These are phyloP conservation scores for Melanocharis versteri DNA, from an alignment of 2,113 vertebrate genomes.

Conservation along the genomic window DNA sequence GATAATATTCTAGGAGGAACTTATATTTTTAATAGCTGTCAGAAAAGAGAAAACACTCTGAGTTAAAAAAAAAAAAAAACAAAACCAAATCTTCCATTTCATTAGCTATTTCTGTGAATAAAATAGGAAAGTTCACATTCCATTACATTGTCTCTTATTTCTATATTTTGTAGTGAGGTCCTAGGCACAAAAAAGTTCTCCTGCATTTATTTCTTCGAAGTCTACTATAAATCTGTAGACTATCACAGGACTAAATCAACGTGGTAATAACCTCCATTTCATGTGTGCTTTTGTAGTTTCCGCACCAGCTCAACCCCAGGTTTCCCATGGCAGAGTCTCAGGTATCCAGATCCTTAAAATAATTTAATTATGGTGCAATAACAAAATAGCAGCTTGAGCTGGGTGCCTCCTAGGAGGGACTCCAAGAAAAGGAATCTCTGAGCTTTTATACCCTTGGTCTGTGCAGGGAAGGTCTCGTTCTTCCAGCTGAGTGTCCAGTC, in stretches of 20 bases:
- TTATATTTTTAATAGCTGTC: background rate
- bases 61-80: background rate
- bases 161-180: background rate
- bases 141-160: background rate
- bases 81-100: background rate
- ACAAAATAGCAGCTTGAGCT: background rate
- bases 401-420: background rate
- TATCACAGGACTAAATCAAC: background rate
- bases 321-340: background rate
- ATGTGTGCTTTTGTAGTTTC: background rate
- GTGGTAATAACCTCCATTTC: background rate
- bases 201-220: background rate
- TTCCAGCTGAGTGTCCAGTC: background rate
- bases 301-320: too few species aligned
- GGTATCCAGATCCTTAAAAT: background rate
- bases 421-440: background rate
- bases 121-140: background rate
- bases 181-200: background rate
- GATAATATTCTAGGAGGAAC: background rate
- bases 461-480: background rate
- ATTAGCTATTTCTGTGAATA: background rate
- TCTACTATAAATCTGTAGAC: background rate
- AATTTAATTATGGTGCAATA: background rate
- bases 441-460: background rate
- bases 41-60: background rate